Evolutionary conservation across 92 coral and sea anemone species (phyloP).

Genomic region (Bergia puertoricense): DNA sequence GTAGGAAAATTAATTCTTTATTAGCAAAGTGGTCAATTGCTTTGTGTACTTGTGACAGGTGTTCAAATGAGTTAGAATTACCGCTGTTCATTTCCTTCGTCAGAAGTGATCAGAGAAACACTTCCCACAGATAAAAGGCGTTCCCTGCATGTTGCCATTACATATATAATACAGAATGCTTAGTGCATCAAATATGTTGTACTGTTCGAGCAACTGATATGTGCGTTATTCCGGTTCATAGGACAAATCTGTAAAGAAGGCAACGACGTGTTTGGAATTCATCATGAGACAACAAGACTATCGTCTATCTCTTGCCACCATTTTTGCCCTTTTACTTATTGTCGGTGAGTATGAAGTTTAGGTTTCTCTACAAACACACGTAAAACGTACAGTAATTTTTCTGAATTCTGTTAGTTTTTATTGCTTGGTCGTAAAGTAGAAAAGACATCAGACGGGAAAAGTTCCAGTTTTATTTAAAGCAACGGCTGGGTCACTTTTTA

Average conservation of each 20-base stretch:
- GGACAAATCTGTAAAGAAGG: neutral
- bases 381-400: neutral
- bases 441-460: too few relatives aligned
- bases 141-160: neutral
- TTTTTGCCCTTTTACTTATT: neutral
- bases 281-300: neutral
- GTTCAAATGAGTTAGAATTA: neutral
- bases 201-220: neutral
- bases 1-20: neutral
- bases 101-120: neutral
- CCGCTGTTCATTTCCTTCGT: neutral
- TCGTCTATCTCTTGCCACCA: neutral
- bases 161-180: neutral
- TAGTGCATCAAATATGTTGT: neutral
- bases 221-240: neutral
- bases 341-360: constrained; percentile 1
- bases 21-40: neutral
- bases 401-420: neutral
- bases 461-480: too few relatives aligned
- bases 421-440: too few relatives aligned
- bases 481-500: too few relatives aligned
- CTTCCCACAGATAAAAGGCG: neutral
- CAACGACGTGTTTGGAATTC: neutral
- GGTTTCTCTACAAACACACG: neutral
- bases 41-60: neutral